Evolutionary conservation across 2,888 invertebrate genomes (phyloP), one percentile per base, ranked within the genome.

Genomic region (Stictocephala bisonia): DNA sequence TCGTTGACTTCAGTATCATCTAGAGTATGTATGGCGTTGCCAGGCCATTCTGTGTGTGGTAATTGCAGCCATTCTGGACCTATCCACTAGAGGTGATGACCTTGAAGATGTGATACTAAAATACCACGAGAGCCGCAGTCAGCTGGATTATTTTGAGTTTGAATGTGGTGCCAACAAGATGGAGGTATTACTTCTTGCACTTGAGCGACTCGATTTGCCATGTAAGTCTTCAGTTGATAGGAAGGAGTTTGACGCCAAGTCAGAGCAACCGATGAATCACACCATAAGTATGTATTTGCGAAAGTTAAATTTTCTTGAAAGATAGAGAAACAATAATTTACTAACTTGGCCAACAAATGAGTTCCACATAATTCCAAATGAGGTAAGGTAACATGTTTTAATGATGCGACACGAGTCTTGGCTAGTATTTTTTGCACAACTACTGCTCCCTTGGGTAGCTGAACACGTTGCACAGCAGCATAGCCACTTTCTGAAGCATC

Each of bases 91-190:
- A 71, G 41, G 9, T 27, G 22, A 71, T 73, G 56, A 0, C 41
- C 31, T 2, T 18, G 29, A 13, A 72, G 67, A 22, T 73, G 50
- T 1, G 31, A 44, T 2, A 67, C 53, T 4, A 53, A 22, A 11
- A 66, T 26, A 1, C 75, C 75, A n/a, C 67, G n/a, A 24, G 81
- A 79, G 0, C 79, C 79, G 26, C 79, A 70, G 48, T 82, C 81
- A 2, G 82, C 82, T 1, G 82, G 81, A 72, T 82, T 82, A 3
- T 75, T 56, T 0, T 75, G 56, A 0, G 79, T 77, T 1, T 72
- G 13, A 13, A 73, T 40, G 41, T 71, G 73, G 15, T 69, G 24
- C 73, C 73, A 70, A n/a, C 74, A 7, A 18, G 20, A 4, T 13
- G 20, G 50, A 2, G 75, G 44, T 4, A 76, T 68, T 11, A 73